Evolutionary conservation across 2,797 vertebrate species (phyloP).

Genomic region (Gallinago solitaria): DNA sequence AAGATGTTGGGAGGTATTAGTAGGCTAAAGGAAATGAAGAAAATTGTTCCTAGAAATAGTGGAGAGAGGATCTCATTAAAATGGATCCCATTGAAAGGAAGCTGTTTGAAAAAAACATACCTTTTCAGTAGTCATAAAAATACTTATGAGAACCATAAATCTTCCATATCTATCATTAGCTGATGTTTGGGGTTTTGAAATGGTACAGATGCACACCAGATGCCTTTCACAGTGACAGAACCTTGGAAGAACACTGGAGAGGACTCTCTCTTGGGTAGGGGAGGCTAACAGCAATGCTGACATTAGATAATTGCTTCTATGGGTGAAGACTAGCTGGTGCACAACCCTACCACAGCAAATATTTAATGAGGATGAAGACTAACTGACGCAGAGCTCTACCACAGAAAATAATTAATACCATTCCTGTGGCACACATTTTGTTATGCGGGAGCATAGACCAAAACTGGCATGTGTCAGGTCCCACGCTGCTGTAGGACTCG

Average conservation of each 20-base stretch:
- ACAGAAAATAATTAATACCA: background rate
- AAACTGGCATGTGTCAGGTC: background rate
- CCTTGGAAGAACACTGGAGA: background rate
- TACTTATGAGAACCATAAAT: background rate
- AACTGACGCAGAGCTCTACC: background rate
- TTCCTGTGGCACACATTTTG: background rate
- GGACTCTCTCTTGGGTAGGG: background rate
- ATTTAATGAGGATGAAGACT: background rate
- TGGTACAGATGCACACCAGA: background rate
- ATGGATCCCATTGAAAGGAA: background rate
- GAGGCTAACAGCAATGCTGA: background rate
- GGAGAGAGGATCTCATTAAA: background rate
- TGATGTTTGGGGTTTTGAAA: background rate
- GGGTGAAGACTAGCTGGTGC: background rate
- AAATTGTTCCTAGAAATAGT: background rate
- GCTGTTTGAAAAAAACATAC: background rate
- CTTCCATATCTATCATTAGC: background rate
- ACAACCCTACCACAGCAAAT: background rate
- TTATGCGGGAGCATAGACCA: background rate
- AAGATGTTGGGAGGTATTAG: background rate
- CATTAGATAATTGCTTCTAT: background rate
- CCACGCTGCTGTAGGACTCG: background rate
- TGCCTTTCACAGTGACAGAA: background rate
- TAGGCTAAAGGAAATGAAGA: background rate
- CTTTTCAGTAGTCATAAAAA: background rate